Base-by-base conservation (phyloP, 2,113 vertebrate genomes). In the Cyanocitta stelleri region DNA sequence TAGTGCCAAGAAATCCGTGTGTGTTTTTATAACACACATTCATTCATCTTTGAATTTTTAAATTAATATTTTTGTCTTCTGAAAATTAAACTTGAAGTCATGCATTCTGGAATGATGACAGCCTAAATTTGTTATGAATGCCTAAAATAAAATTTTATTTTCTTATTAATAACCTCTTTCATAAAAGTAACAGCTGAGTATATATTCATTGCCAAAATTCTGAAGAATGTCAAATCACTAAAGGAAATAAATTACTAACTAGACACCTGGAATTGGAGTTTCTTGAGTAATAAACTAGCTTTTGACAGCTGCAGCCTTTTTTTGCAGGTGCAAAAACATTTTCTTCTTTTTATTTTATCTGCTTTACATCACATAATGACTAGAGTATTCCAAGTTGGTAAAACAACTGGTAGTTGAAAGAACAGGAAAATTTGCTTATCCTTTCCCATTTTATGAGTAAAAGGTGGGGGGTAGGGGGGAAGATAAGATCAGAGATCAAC, bases 241-340 rank as follows among this genome's bases (percentile, higher is more conserved):
- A 95, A 68, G 5, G 10, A 62, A 41, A 64, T 54, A 94, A 94
- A 95, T 89, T 94, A 73, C 54, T 64, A 69, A 39, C 58, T 85
- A 82, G 69, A 79, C 93, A 97, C 94, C 95, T 95, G 87, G 85
- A 89, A 85, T 6, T 82, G 49, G 49, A 91, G 69, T 77, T 89
- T 91, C 69, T 89, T 89, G 74, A 95, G 77, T 68, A 89, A 95
- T 69, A 69, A 78, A 82, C 35, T 30, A 21, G 80, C 37, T 86
- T 93, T 43, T 74, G 86, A 95, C 91, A 96, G 89, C 91, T 92
- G 95, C 64, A 76, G 52, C 24, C 15, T 72, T 43, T 94, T 87
- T 89, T 26, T 76, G 77, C 89, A 97, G 91, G 81, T 95, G 91
- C 77, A 96, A 82, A 95, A 87, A 73, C 69, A 76, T 82, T 55